Percentiles rank a stretch among this genome's conserved stretches.
phyloP scores from a whole-genome alignment of 1,140 invertebrate species.

The Oedothorax gibbosus region DNA sequence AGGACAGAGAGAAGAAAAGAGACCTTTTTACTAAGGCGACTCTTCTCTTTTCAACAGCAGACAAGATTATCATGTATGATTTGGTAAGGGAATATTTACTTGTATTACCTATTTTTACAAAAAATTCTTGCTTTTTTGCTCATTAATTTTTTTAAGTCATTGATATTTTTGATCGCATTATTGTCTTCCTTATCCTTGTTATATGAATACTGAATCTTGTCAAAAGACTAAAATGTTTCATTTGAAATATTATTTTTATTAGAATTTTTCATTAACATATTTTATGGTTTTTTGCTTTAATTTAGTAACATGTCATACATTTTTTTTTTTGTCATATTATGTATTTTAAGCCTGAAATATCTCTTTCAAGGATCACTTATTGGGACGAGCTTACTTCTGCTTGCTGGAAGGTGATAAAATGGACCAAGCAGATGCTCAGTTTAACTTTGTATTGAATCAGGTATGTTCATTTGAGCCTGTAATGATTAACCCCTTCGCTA shows the following conservation, averaged over 20 bases:
- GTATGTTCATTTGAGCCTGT: constrained; percentile 64
- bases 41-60: constrained; percentile 95
- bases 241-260: no score
- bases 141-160: no score
- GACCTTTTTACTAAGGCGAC: constrained; percentile 98
- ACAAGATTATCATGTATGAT: constrained; percentile 99
- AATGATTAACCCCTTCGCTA: not conserved
- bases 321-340: not conserved
- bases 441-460: constrained; percentile 97
- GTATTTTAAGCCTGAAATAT: not conserved
- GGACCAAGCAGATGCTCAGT: constrained; percentile 99
- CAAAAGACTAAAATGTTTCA: no score
- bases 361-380: constrained; percentile 86
- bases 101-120: not conserved
- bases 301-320: no score
- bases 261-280: no score
- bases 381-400: constrained; percentile 98
- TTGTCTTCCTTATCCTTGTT: no score
- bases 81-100: constrained; percentile 30
- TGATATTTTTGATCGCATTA: no score
- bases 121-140: no score
- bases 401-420: constrained; percentile 98
- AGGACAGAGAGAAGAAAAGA: constrained; percentile 94
- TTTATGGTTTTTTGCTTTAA: no score
- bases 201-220: no score